Percentiles rank a stretch among this genome's conserved stretches.
phyloP scores from a whole-genome alignment of 2,797 vertebrate species.

The Eleutherodactylus coqui region DNA sequence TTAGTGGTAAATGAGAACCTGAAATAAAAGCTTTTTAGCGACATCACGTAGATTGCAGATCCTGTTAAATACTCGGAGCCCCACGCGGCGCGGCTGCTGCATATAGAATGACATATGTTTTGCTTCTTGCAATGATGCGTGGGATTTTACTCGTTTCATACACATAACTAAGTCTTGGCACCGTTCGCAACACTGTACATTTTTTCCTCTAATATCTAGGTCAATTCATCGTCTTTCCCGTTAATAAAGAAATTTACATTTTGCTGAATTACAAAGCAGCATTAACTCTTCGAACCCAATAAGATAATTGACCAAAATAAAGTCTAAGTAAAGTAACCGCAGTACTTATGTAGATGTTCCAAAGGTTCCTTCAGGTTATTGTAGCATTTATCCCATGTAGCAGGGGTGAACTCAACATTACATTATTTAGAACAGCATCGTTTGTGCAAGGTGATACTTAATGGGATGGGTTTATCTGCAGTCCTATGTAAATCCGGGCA shows the following conservation, averaged over 20 bases:
- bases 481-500: too few relatives aligned
- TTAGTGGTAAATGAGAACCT: conserved; percentile 35
- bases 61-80: not conserved
- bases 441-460: not conserved
- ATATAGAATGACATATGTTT: conserved; percentile 17
- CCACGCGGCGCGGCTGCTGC: not conserved
- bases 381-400: not conserved
- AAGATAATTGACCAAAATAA: not conserved
- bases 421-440: not conserved
- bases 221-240: not conserved
- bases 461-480: not conserved
- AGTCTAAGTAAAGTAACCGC: too few relatives aligned
- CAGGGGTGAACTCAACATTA: not conserved
- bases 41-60: not conserved
- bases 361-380: not conserved
- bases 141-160: conserved; percentile 15
- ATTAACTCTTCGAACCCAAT: not conserved
- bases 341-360: not conserved
- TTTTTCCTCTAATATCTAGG: conserved; percentile 18
- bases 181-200: not conserved
- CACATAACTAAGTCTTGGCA: conserved; percentile 3
- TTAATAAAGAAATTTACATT: not conserved
- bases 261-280: not conserved
- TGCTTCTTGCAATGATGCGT: not conserved
- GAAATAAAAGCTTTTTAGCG: conserved; percentile 43